Evolutionary conservation across 2,113 vertebrate genomes (phyloP), one percentile per base, ranked within the genome.

Genomic region (Argyrosomus japonicus): DNA sequence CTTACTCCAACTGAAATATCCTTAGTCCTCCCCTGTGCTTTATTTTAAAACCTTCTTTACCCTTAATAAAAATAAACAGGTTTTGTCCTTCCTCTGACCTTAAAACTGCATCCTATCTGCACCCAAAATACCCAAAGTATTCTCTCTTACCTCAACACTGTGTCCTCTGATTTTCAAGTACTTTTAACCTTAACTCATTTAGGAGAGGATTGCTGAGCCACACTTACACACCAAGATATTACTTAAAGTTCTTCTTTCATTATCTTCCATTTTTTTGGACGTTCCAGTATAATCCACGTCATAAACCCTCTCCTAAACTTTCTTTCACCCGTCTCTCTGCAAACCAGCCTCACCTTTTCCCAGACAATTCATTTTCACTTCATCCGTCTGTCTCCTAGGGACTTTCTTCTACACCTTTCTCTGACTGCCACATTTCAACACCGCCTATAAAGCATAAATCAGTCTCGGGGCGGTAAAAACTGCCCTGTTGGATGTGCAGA

Each of bases 281-380:
- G 62, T 81, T 75, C 13, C 32, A 50, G 21, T 27, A 18, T 40
- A 69, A 82, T 45, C 61, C 19, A 36, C 1, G 4, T 65, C 79
- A 43, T 61, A 50, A 67, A 5, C 36, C n/a, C 11, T 62, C 43
- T 45, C 19, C 9, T 23, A 61, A 64, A 69, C 63, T 57, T 67
- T 47, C 0, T 48, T 68, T 72, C 64, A 81, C 36, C 61, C 9
- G 29, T 50, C 62, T 69, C 36, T 50, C 53, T 70, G 7, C 51
- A 65, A 12, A 71, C 32, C 60, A 11, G 9, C 40, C 6, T 77
- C 63, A 45, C 29, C 21, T 36, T 82, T 53, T 68, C 64, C 57
- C 40, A 60, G 51, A 77, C 27, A 53, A 76, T 78, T 70, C 8
- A 83, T 83, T 79, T 74, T 63, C 65, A 76, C 75, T 27, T 84